Evolutionary conservation across 1,140 invertebrate genomes (phyloP), one percentile per base, ranked within the genome.

Genomic region (Pogonus chalceus): DNA sequence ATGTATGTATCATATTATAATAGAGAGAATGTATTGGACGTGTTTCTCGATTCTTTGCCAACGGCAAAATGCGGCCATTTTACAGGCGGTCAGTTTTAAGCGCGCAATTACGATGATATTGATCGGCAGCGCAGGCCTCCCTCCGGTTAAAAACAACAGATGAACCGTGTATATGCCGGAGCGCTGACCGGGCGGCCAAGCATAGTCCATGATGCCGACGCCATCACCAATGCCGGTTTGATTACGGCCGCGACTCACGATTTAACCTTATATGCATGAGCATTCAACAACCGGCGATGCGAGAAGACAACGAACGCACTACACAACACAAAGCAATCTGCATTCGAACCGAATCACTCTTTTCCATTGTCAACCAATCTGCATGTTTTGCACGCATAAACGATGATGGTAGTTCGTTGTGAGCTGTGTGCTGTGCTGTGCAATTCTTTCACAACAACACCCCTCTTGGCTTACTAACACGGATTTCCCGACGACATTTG

Each of bases 401-500:
- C n/a, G n/a, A n/a, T n/a, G n/a, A n/a, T n/a, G n/a, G n/a, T n/a
- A n/a, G n/a, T n/a, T n/a, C n/a, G n/a, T n/a, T n/a, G n/a, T n/a
- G n/a, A n/a, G n/a, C n/a, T n/a, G n/a, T n/a, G n/a, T n/a, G n/a
- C n/a, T n/a, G n/a, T n/a, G n/a, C n/a, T n/a, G 7, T 12, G 37
- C 37, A 43, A 43, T 43, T 12, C 18, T 43, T 43, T 43, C 18
- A 43, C 9, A 31, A 31, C 7, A 31, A 4, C 26, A 7, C 26
- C 26, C 14, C 26, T 14, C 14, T 31, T 31, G 37, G 37, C 18
- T 43, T 12, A 43, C 37, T 43, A 43, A 43, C 37, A 43, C 37
- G 37, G 37, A 43, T 43, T 43, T 43, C 37, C 18, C 20, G 71
- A 72, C 69, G 56, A 66, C 65, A 76, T 76, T 77, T 75, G 74